A percentile compares a stretch with the other conserved stretches of the same genome.
Conservation (phyloP, 2,113 vertebrate genomes). For the Sylvilagus bachmani region DNA sequence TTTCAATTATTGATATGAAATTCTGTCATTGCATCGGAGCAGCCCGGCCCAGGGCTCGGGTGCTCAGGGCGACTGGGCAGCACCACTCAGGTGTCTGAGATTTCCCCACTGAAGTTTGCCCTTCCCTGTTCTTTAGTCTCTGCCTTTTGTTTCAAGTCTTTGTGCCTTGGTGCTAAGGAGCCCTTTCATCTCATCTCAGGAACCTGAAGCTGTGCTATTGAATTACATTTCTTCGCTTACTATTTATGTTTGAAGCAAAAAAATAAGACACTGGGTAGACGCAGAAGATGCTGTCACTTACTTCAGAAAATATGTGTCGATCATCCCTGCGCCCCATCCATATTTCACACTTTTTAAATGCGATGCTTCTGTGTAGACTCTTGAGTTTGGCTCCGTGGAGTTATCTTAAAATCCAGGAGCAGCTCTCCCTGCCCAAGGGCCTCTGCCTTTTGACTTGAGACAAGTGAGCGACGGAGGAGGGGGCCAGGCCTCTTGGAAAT, state of each 20-base stretch:
- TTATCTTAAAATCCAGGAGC: conserved; percentile 71
- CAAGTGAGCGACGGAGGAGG: not conserved
- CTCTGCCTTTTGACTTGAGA: conserved; percentile 74
- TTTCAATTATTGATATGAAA: conserved; percentile 88
- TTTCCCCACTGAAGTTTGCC: conserved; percentile 84
- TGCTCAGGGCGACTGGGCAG: conserved; percentile 78
- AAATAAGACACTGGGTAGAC: conserved; percentile 79
- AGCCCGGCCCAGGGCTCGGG: conserved; percentile 83
- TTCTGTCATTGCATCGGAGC: conserved; percentile 83
- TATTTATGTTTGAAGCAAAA: conserved; percentile 84
- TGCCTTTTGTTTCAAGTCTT: conserved; percentile 77
- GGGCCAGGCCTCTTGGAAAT: conserved; percentile 77
- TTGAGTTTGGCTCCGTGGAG: conserved; percentile 60
- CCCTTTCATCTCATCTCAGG: conserved; percentile 82
- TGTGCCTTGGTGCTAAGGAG: conserved; percentile 79
- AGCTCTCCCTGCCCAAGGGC: conserved; percentile 73
- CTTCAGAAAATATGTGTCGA: conserved; percentile 66
- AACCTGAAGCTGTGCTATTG: conserved; percentile 79
- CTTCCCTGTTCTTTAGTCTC: conserved; percentile 79
- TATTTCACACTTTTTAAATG: conserved; percentile 56
- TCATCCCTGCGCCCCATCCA: conserved; percentile 70
- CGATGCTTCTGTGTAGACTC: conserved; percentile 15
- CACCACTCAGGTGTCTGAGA: conserved; percentile 72
- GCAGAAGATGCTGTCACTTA: conserved; percentile 76
- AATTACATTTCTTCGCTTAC: conserved; percentile 76